Evolutionary conservation across 2,888 invertebrate genomes (phyloP), one percentile per base, ranked within the genome.

Genomic region (Pherbina coryleti): DNA sequence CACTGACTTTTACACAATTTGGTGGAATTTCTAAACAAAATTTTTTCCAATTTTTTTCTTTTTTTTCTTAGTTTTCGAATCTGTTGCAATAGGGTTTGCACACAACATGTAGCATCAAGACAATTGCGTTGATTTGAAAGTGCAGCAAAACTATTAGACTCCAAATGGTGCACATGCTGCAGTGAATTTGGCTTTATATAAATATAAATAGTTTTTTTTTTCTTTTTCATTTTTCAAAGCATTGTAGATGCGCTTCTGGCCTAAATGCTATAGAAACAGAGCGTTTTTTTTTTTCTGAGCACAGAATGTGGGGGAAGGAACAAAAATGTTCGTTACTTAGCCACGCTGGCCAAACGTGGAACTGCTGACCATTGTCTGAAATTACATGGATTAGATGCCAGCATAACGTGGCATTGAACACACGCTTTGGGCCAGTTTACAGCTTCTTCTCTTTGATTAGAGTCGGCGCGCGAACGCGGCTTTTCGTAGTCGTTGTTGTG

Each of bases 401-500:
- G 14, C 25, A 19, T 25, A 57, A 25, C 57, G 55, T 19, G 55
- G 31, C 25, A 19, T 11, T 22, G 19, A 25, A 71, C 76, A 69
- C 57, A 70, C 70, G 81, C 81, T 79, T 67, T 67, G 51, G 75
- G 79, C 79, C 79, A 78, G 79, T 81, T 79, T 79, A 79, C 77
- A 78, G 81, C 79, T 78, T 77, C 78, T 81, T 78, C 79, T 76
- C 79, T 79, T 79, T 80, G 79, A 80, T 81, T 81, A 81, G 76
- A 76, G 79, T 72, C 78, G 77, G 75, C 72, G 67, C 44, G 69
- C 44, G 22, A 19, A 53, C 25, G 34, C 70, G 22, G 37, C 17
- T 31, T 64, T 57, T 28, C 28, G 19, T 34, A 17, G 55, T 71
- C 55, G 28, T 57, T 22, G 72, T 31, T 72, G n/a, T 49, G 57